Base-by-base conservation (phyloP, 2,797 vertebrate genomes). In the Micrastur ruficollis region DNA sequence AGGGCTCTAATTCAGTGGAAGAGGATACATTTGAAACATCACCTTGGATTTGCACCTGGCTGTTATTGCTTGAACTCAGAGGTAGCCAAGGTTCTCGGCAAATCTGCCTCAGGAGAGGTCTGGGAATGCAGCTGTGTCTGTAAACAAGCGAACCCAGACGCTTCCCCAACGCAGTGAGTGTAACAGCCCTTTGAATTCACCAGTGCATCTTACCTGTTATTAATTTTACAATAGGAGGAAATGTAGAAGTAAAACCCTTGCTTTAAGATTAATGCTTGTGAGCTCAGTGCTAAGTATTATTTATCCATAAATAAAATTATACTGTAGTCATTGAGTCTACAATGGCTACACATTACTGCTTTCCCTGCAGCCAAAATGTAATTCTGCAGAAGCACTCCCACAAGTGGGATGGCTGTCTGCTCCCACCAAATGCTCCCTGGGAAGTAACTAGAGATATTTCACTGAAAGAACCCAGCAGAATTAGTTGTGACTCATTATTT, bases 221-320 rank as follows among this genome's bases (percentile, higher is more conserved):
- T 47, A 26, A 21, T 67, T 59, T 20, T 29, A 53, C 93, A 74
- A 5, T 0, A 49, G 81, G 72, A 91, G 79, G 85, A 81, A 72
- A 59, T 29, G 93, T 7, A 86, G 67, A 20, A 44, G 71, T 26
- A 25, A 52, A 91, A 12, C 61, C 61, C n/a, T 47, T 12, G 56
- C 82, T 68, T 20, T 23, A 59, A 75, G 80, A 78, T 65, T 29
- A 66, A 58, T 27, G 61, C 58, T 56, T 3, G 10, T 17, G 25
- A 76, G 87, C 81, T 90, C 5, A 0, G 49, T 19, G 86, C 70
- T 50, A 21, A 56, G 75, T 40, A 32, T 65, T 71, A 52, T 90
- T 95, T 81, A 91, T 36, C 71, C 79, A 18, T 52, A 67, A 93
- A 94, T 91, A 76, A 82, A 76, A 82, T 52, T 38, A 31, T 15